Base-by-base conservation (phyloP, 1,140 invertebrate genomes). In the Hylaeus anthracinus region DNA sequence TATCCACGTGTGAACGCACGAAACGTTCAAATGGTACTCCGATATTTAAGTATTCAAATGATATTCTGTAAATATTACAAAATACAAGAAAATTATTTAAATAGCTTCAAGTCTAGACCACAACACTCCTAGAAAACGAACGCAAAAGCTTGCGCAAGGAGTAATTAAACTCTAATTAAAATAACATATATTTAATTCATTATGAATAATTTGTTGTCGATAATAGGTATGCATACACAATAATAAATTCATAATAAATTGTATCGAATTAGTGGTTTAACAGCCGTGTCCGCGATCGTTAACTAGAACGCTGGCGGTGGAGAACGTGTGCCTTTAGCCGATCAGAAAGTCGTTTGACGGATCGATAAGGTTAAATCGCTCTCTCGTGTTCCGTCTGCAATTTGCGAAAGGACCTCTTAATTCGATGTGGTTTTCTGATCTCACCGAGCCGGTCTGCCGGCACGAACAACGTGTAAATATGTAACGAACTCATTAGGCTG, bases 381-480 rank as follows among this genome's bases (percentile, higher is more conserved):
- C 83, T 86, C 84, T 86, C 84, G 84, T 85, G 84, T 85, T 81
- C 81, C 83, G 84, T 86, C 84, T 82, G 83, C 83, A 86, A 86
- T 86, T 86, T 86, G 74, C 79, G 79, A 85, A 81, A 86, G 84
- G 84, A 86, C 83, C 84, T 86, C 84, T 86, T 86, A 86, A 86
- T 86, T 85, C 83, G 84, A 86, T 85, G 84, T 74, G 84, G 84
- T 86, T 86, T 86, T 85, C 83, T 86, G 84, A 65, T 65, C 84
- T 74, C 69, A 43, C 60, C 72, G 55, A 12, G 69, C 66, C 67
- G 76, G 39, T 51, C 71, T 65, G 58, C 79, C 78, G 58, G 71
- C 85, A 86, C 84, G 85, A 86, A 86, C 85, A 86, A 86, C 84
- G 85, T 86, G 85, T 86, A 86, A 86, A 86, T 86, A 86, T 86